These are phyloP conservation scores for Parazoanthus darwini DNA, from an alignment of 92 coral and sea anemone genomes.

Conservation along the genomic window DNA sequence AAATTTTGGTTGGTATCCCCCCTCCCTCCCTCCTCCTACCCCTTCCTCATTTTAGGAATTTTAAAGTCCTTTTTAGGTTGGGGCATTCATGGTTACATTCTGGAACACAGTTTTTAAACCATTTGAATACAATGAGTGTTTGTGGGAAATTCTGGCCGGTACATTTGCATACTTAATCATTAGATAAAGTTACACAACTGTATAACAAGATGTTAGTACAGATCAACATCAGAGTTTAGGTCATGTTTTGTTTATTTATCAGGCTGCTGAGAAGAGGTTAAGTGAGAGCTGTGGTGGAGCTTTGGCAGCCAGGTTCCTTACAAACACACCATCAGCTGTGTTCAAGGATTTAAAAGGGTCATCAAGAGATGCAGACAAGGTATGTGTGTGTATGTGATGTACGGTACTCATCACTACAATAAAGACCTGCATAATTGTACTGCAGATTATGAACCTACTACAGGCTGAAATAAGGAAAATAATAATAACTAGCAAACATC, in stretches of 20 bases:
- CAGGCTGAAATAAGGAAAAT: neutral
- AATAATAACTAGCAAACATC: too few relatives aligned
- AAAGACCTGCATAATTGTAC: neutral
- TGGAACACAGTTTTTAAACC: too few relatives aligned
- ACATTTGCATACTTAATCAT: too few relatives aligned
- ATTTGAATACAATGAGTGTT: too few relatives aligned
- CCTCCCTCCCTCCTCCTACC: too few relatives aligned
- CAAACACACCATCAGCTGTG: slow-evolving; percentile 79
- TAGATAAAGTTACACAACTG: too few relatives aligned
- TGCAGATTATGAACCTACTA: neutral
- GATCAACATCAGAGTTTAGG: neutral
- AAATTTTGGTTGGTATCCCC: too few relatives aligned
- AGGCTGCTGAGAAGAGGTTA: slow-evolving; percentile 74
- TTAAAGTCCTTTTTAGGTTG: too few relatives aligned
- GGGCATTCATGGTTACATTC: too few relatives aligned
- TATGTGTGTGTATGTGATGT: neutral
- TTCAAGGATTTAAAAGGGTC: slow-evolving; percentile 28
- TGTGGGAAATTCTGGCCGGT: too few relatives aligned
- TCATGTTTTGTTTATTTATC: neutral
- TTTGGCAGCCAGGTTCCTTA: slow-evolving; percentile 56
- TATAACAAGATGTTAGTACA: too few relatives aligned
- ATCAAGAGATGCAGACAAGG: slow-evolving; percentile 27
- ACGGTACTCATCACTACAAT: neutral
- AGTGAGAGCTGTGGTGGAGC: slow-evolving; percentile 49
- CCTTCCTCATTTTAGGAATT: too few relatives aligned